Percentiles rank a stretch among this genome's conserved stretches.
phyloP scores from a whole-genome alignment of 2,113 vertebrate species.

The Nymphicus hollandicus region DNA sequence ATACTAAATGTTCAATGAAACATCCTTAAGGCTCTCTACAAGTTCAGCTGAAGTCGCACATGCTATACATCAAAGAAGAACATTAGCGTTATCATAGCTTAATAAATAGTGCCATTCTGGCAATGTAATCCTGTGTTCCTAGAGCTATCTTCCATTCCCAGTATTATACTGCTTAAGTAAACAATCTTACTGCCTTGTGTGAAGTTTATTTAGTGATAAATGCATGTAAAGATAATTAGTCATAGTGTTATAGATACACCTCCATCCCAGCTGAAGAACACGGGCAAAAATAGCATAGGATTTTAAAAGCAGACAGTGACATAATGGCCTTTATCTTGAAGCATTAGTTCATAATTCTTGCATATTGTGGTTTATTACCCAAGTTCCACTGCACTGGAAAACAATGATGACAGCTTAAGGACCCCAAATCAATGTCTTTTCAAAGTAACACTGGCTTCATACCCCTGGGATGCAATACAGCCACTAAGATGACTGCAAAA shows the following conservation, averaged over 20 bases:
- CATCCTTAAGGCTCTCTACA: constrained; percentile 85
- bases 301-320: constrained; percentile 41
- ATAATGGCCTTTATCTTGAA: constrained; percentile 3
- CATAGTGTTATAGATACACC: constrained; percentile 37
- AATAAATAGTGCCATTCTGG: constrained; percentile 81
- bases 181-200: constrained; percentile 79
- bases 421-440: background rate
- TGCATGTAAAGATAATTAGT: constrained; percentile 69
- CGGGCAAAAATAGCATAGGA: background rate
- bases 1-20: constrained; percentile 85
- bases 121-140: constrained; percentile 75
- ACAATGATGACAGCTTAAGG: background rate
- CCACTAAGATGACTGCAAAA: background rate
- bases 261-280: constrained; percentile 12
- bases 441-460: background rate
- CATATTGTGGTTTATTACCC: background rate
- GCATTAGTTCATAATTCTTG: background rate
- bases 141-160: constrained; percentile 77
- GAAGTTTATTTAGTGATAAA: constrained; percentile 84
- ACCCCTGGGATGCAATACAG: background rate
- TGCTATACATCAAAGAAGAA: constrained; percentile 82
- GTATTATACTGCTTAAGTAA: constrained; percentile 80
- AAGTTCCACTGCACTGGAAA: background rate
- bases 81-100: constrained; percentile 82
- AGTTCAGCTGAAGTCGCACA: constrained; percentile 82